Conservation (phyloP, 1,140 invertebrate genomes). For the Drosophila equinoxialis region DNA sequence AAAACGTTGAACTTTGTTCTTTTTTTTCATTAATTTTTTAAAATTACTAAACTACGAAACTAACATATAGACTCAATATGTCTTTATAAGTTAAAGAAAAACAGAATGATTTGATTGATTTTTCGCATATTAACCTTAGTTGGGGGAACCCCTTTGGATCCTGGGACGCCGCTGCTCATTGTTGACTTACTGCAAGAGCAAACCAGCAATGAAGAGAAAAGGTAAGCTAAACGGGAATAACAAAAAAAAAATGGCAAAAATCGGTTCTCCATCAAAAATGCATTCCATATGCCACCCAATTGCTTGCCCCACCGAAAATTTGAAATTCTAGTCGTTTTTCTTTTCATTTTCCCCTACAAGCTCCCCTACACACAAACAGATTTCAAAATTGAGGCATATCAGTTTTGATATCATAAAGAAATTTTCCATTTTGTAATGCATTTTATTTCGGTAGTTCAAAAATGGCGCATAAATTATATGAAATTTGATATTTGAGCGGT, state of each 20-base stretch:
- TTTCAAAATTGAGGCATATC: neutral
- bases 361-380: constrained; percentile 1
- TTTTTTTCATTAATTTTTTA: too few relatives aligned
- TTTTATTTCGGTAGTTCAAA: constrained; percentile 32
- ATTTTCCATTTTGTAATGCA: constrained; percentile 40
- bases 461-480: constrained; percentile 75
- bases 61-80: too few relatives aligned
- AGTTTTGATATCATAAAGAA: neutral
- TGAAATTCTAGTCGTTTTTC: constrained; percentile 1
- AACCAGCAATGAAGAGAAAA: neutral
- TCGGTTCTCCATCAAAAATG: constrained; percentile 17
- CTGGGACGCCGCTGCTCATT: neutral
- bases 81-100: too few relatives aligned
- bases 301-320: constrained; percentile 7
- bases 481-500: constrained; percentile 64
- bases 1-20: too few relatives aligned
- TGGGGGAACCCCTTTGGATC: neutral
- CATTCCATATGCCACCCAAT: constrained; percentile 20
- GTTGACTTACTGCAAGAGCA: neutral
- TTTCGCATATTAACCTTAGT: too few relatives aligned
- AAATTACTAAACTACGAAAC: too few relatives aligned
- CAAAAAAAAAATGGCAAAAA: constrained; percentile 9
- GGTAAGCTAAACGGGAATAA: neutral
- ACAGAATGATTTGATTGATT: too few relatives aligned
- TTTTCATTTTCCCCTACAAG: constrained; percentile 14